Evolutionary conservation across 2,113 vertebrate species (phyloP).

Genomic region (Periophthalmus modestus): DNA sequence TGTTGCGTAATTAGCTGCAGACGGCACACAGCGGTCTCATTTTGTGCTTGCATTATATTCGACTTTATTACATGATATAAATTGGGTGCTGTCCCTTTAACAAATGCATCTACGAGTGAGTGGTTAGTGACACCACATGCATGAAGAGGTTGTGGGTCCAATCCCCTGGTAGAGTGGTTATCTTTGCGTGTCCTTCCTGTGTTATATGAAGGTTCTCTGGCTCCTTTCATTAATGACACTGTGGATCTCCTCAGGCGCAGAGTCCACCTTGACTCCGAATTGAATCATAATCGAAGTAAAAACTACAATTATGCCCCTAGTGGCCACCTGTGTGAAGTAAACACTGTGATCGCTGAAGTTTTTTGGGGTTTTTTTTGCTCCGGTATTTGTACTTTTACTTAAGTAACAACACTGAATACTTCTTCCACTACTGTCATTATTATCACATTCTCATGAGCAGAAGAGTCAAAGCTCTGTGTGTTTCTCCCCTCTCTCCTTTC

Average conservation of each 20-base stretch:
- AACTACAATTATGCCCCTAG: too few species aligned
- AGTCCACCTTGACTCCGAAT: background rate
- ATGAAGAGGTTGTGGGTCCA: constrained; percentile 1
- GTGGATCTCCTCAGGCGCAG: background rate
- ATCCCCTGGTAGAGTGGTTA: background rate
- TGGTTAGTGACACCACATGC: background rate
- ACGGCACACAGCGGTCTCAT: too few species aligned
- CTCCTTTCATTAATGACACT: too few species aligned
- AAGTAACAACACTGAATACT: too few species aligned
- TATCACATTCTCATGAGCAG: constrained; percentile 18
- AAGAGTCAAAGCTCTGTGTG: constrained; percentile 62
- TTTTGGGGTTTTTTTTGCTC: too few species aligned
- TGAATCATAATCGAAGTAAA: background rate
- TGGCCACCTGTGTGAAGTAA: background rate
- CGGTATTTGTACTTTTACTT: too few species aligned
- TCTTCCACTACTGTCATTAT: too few species aligned
- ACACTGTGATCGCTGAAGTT: too few species aligned
- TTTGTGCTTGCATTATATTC: too few species aligned
- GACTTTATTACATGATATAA: too few species aligned
- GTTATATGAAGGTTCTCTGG: background rate
- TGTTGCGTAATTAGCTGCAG: too few species aligned
- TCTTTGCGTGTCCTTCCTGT: background rate
- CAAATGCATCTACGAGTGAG: background rate
- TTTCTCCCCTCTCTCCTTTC: too few species aligned
- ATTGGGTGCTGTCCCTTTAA: background rate